Evolutionary conservation across 2,113 vertebrate genomes (phyloP), one percentile per base, ranked within the genome.

Genomic region (Nothocercus nigrocapillus): DNA sequence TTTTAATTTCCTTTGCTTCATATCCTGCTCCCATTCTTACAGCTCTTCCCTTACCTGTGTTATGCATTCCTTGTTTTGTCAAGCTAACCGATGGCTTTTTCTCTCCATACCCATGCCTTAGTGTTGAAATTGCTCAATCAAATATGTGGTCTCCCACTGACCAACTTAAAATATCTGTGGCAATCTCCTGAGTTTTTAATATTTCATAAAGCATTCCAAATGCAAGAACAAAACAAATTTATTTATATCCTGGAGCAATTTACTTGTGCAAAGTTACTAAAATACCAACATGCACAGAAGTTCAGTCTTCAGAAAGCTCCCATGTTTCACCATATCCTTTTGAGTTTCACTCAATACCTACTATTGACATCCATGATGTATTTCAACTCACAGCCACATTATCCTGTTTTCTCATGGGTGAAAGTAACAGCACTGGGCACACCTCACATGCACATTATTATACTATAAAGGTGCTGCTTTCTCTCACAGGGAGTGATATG

Each of bases 1-100:
- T 32, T 73, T 75, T 42, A 84, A 34, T n/a, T 80, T 73, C 54
- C 34, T 64, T 19, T 0, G 0, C 10, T 61, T 28, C 7, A 5
- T 49, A 64, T 58, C 24, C 61, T 1, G 1, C 15, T 72, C 72
- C 83, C 13, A 4, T 64, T 85, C 44, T 73, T 80, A 28, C 7
- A 81, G 2, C 3, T 3, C 1, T 15, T 40, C 28, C 45, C 16
- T 76, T 27, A 30, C 0, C 3, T 14, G 34, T 61, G 47, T 11
- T 25, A 28, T 12, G 22, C 3, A 24, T 85, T 44, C 45, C 8
- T 34, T 22, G 45, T 44, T 36, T 64, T 12, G 3, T 51, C 54
- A 61, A 61, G 21, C 16, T 83, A 34, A 76, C 45, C 44, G 45
- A 38, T 69, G 4, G 0, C 20, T 68, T 40, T 36, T 81, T 85